Base-by-base conservation (phyloP, 2,888 invertebrate species). In the Lottia scabra region DNA sequence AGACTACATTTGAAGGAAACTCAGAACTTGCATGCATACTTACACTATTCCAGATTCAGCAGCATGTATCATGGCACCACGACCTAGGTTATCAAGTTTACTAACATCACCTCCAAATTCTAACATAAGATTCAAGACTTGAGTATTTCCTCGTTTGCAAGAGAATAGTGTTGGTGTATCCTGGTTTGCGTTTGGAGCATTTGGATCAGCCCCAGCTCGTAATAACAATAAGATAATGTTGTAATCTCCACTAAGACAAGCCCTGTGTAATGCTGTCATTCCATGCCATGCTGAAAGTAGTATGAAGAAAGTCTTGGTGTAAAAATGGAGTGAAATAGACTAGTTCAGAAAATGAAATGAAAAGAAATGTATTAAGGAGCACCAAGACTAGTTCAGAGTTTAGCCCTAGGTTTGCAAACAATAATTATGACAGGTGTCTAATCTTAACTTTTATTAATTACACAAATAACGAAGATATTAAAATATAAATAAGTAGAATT, bases 131-230 rank as follows among this genome's bases (percentile, higher is more conserved):
- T 87, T 83, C 10, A 89, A 79, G 19, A 86, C 74, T 19, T 75
- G 62, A 1, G 84, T 83, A n/a, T 80, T 74, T 5, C 87, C 89
- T 67, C 86, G 75, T 71, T 85, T 85, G 70, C 87, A 85, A 10
- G 88, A 87, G 78, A 85, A 87, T 72, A 86, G 87, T 12, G 88
- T 72, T 4, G 89, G 86, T 2, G 88, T 88, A 72, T 88, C 88
- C 56, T 80, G 74, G 72, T 82, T 84, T 62, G 86, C 83, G 75
- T 87, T 87, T 6, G 65, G 44, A 26, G 80, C 79, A 76, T 89
- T 88, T 2, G 85, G 82, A 71, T 88, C 86, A 15, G 87, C 84
- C 1, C 85, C 85, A 68, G 80, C 75, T 30, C 83, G 75, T 26
- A 88, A 73, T 62, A 89, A 75, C 19, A 85, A 65, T n/a, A 79